Evolutionary conservation across 2,888 invertebrate species (phyloP).

Genomic region (Lepidocyrtoides sp.): DNA sequence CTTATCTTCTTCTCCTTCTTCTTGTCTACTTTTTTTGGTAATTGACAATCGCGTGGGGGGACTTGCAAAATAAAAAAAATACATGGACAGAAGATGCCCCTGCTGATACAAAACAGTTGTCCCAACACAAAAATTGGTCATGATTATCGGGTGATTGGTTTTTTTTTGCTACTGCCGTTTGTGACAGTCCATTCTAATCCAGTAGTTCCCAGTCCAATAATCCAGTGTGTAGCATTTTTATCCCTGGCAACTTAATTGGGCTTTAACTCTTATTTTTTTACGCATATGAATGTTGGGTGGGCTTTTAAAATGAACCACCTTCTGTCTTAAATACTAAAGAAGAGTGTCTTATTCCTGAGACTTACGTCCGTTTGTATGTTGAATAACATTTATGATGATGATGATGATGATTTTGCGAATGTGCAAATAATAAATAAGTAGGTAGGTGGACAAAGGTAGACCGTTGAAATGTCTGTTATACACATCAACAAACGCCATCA

Average conservation of each 20-base stretch:
- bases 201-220: background rate
- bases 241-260: conserved; percentile 5
- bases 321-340: conserved; percentile 50
- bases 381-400: background rate
- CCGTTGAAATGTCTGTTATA: background rate
- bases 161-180: background rate
- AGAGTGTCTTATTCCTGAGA: too few relatives aligned
- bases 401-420: background rate
- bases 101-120: conserved; percentile 50
- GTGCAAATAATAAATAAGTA: background rate
- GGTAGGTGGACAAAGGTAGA: background rate
- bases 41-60: conserved; percentile 74
- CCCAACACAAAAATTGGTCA: conserved; percentile 19
- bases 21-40: conserved; percentile 68
- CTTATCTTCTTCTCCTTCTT: conserved; percentile 30
- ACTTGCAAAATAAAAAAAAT: conserved; percentile 3
- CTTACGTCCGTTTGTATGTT: too few relatives aligned
- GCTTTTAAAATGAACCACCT: conserved; percentile 29
- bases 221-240: background rate
- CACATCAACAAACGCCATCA: background rate
- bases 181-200: background rate
- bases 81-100: conserved; percentile 68
- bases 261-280: background rate
- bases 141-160: conserved; percentile 10
- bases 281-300: conserved; percentile 24